A percentile compares a stretch with the other conserved stretches of the same genome.
Evolutionary conservation across 2,888 invertebrate genomes (phyloP).

Genomic region (Stenotaenia linearis): DNA sequence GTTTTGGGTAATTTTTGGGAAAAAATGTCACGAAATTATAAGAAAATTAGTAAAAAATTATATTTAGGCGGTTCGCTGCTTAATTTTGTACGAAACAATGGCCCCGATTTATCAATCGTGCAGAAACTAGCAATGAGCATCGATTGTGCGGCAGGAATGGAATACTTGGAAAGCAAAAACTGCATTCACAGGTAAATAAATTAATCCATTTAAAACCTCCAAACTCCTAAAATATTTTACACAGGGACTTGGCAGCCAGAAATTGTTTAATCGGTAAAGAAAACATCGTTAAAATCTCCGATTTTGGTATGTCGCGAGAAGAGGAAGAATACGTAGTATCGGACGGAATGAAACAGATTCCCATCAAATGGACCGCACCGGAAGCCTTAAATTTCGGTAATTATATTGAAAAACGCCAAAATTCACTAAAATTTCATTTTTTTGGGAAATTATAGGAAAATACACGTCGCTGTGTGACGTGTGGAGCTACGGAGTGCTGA

Average conservation of each 20-base stretch:
- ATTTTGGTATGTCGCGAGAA: slow-evolving; percentile 96
- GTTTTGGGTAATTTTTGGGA: slow-evolving; percentile 63
- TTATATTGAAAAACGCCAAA: too few relatives aligned
- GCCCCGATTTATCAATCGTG: slow-evolving; percentile 57
- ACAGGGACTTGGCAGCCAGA: slow-evolving; percentile 85
- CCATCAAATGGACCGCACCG: slow-evolving; percentile 97
- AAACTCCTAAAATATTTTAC: too few relatives aligned
- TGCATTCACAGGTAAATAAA: slow-evolving; percentile 95
- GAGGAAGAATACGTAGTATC: slow-evolving; percentile 96
- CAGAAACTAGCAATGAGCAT: slow-evolving; percentile 82
- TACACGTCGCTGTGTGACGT: slow-evolving; percentile 93
- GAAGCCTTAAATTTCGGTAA: slow-evolving; percentile 89
- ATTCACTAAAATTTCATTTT: too few relatives aligned
- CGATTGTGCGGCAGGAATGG: slow-evolving; percentile 91
- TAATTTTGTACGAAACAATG: slow-evolving; percentile 76
- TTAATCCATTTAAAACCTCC: too few relatives aligned
- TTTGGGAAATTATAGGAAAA: too few relatives aligned
- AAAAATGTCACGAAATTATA: neutral
- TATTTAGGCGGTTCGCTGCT: slow-evolving; percentile 77
- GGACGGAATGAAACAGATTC: slow-evolving; percentile 96
- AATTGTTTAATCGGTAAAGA: slow-evolving; percentile 81
- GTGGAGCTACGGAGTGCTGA: slow-evolving; percentile 92
- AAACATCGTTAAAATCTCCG: slow-evolving; percentile 89
- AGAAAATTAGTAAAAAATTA: too few relatives aligned
- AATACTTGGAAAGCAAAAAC: slow-evolving; percentile 89